Conservation (phyloP, 2,888 invertebrate species). For the Sphecodes monilicornis region DNA sequence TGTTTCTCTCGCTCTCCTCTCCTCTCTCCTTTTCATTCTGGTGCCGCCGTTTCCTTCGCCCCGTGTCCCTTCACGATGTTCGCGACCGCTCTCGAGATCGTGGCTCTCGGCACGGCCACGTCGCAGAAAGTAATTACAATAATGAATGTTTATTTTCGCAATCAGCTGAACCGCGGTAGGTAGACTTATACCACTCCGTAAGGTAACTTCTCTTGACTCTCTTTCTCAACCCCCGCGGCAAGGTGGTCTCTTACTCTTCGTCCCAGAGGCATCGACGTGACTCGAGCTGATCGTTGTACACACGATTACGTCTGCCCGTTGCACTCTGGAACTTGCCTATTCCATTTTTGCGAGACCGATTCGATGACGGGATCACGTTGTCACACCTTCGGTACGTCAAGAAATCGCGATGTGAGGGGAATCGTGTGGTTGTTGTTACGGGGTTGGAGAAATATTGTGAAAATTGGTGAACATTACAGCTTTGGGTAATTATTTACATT, state of each 20-base stretch:
- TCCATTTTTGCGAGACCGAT: not conserved
- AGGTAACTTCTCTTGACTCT: slow-evolving; percentile 68
- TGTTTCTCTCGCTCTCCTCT: not conserved
- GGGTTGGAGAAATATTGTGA: not conserved
- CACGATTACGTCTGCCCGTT: not conserved
- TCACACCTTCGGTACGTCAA: not conserved
- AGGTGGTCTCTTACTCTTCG: slow-evolving; percentile 72
- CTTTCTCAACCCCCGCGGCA: slow-evolving; percentile 72
- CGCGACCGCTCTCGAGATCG: slow-evolving; percentile 60
- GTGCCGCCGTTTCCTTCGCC: slow-evolving; percentile 47
- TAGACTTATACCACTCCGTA: slow-evolving; percentile 73
- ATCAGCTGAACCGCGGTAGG: slow-evolving; percentile 81
- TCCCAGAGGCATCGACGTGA: slow-evolving; percentile 62
- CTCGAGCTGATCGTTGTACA: slow-evolving; percentile 16
- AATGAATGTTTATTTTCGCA: slow-evolving; percentile 83
- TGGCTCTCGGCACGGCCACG: slow-evolving; percentile 75
- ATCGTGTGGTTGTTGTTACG: not conserved
- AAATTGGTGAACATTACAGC: not conserved
- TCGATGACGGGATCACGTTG: not conserved
- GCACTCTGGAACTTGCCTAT: not conserved
- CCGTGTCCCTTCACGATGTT: slow-evolving; percentile 44
- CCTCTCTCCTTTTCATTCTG: slow-evolving; percentile 33
- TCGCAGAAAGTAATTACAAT: slow-evolving; percentile 82
- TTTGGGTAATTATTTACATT: no score
- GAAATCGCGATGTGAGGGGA: not conserved